Base-by-base conservation (phyloP, 2,113 vertebrate genomes). In the Hypanus sabinus region DNA sequence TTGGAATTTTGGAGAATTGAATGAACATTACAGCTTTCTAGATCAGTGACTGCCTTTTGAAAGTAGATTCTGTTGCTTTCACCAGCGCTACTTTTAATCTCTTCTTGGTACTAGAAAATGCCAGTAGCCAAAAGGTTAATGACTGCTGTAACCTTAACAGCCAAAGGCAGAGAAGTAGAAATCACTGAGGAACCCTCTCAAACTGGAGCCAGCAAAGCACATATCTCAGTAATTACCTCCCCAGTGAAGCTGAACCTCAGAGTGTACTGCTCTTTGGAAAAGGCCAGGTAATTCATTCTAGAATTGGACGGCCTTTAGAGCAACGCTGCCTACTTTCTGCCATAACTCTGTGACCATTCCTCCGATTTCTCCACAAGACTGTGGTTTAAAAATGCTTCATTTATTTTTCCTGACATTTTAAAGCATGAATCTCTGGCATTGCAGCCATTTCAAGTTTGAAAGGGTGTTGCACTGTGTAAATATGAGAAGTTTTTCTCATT, bases 71-170 rank as follows among this genome's bases (percentile, higher is more conserved):
- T 46, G 70, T 38, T 8, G 12, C 88, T 70, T 92, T 92, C n/a
- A 36, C 88, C 68, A 11, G 65, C 70, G n/a, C 70, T 9, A 55
- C 36, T 73, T 73, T 36, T 27, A 46, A 91, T 22, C 22, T 73
- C 68, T 30, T 30, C 68, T 70, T 16, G 38, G 33, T 93, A 73
- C 20, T 30, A 70, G 91, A 93, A 90, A 68, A 90, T 65, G 60
- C 91, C 68, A 55, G 91, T 93, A 93, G 91, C 68, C 36, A 33
- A 90, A 79, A 90, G 85, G 70, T 93, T 93, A 93, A 93, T 93
- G 85, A 36, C 65, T 73, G 68, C 91, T 93, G 91, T 93, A 71
- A 93, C 91, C 70, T 93, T 93, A 71, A 93, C 91, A 93, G 91
- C 91, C 91, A 73, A 71, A 93, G 91, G 91, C 91, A 93, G 91